Evolutionary conservation across 2,888 invertebrate species (phyloP).

Genomic region (Hypercompe scribonia): DNA sequence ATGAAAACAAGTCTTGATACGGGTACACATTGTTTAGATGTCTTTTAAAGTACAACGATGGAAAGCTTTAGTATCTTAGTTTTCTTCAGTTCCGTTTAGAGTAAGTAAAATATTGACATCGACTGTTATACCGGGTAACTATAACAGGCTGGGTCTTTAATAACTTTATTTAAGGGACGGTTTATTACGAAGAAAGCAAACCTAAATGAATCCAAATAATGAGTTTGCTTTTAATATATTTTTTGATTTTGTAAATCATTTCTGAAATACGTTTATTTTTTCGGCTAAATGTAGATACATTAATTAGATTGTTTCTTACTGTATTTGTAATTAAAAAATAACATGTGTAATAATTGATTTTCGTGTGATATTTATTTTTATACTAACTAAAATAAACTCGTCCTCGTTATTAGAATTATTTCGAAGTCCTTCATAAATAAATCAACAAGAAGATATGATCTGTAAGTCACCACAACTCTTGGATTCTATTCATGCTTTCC

Average conservation of each 20-base stretch:
- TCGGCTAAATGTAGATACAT: background rate
- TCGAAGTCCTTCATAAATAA: background rate
- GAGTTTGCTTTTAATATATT: background rate
- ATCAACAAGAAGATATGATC: too few species aligned
- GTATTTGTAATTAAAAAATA: background rate
- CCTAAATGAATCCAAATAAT: background rate
- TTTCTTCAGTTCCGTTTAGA: constrained; percentile 17
- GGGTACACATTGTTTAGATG: constrained; percentile 7
- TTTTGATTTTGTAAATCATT: background rate
- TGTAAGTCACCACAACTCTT: too few species aligned
- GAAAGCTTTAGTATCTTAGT: constrained; percentile 30
- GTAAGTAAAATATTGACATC: constrained; percentile 39
- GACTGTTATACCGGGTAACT: constrained; percentile 25
- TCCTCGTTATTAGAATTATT: too few species aligned
- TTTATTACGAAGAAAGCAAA: background rate
- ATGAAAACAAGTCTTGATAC: constrained; percentile 15
- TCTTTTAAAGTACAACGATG: constrained; percentile 19
- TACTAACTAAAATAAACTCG: too few species aligned
- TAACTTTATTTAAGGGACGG: background rate
- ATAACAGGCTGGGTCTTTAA: constrained; percentile 5
- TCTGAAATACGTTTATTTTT: background rate
- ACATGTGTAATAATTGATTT: background rate
- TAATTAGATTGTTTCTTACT: background rate
- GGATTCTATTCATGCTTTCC: too few species aligned
- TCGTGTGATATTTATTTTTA: background rate